These are phyloP conservation scores for Orientallactaga sibirica DNA, from an alignment of 2,797 vertebrate species.

Conservation along the genomic window DNA sequence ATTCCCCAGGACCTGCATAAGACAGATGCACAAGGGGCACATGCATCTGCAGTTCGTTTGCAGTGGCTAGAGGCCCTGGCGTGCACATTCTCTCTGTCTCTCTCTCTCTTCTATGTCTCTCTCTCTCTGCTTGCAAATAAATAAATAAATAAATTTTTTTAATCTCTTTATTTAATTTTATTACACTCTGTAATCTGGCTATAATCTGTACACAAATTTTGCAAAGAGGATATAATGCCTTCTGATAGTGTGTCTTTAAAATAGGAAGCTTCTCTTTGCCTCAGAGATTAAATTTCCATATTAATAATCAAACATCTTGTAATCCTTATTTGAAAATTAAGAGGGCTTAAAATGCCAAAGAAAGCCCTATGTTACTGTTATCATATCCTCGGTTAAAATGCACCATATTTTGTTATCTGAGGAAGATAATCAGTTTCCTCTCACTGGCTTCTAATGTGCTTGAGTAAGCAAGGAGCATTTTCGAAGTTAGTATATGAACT, in stretches of 20 bases:
- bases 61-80: too few relatives aligned
- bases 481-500: conserved; percentile 28
- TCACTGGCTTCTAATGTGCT: background rate
- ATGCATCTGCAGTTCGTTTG: too few relatives aligned
- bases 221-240: background rate
- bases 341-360: background rate
- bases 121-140: too few relatives aligned
- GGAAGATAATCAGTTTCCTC: background rate
- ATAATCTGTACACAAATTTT: conserved; percentile 7
- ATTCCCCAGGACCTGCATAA: too few relatives aligned
- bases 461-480: background rate
- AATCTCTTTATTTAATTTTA: background rate
- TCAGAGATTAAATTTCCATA: background rate
- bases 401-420: conserved; percentile 42
- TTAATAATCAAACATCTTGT: background rate
- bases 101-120: too few relatives aligned
- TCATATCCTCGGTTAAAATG: conserved; percentile 30
- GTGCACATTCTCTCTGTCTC: too few relatives aligned
- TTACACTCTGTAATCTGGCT: background rate
- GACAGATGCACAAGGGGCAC: too few relatives aligned
- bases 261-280: background rate
- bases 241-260: conserved; percentile 26
- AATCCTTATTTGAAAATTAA: conserved; percentile 46
- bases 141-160: too few relatives aligned
- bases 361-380: background rate